Percentiles rank a stretch among this genome's conserved stretches.
Evolutionary conservation across 1,140 invertebrate genomes (phyloP).

Genomic region (Drosophila sproati): DNA sequence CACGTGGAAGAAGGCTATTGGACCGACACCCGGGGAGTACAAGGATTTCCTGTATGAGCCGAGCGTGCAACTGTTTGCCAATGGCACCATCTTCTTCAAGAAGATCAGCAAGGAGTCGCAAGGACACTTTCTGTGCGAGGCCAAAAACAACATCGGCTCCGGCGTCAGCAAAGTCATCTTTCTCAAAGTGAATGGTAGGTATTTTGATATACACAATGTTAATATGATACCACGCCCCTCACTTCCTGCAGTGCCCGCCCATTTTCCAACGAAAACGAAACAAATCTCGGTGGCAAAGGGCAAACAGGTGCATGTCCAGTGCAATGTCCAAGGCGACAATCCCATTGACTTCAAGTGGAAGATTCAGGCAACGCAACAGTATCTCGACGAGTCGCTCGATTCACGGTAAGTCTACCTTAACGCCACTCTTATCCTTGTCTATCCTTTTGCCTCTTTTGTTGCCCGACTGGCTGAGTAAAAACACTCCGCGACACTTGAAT

Average conservation of each 20-base stretch:
- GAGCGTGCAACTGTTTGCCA: constrained; percentile 90
- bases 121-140: constrained; percentile 96
- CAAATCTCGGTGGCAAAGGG: constrained; percentile 90
- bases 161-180: constrained; percentile 95
- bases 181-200: constrained; percentile 93
- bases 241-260: constrained; percentile 89
- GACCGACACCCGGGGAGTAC: constrained; percentile 93
- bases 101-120: constrained; percentile 93
- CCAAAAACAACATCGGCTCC: constrained; percentile 94
- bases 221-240: not conserved
- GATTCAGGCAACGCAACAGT: constrained; percentile 86
- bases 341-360: constrained; percentile 95
- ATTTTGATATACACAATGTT: too few species aligned
- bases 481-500: not conserved
- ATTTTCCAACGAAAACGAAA: constrained; percentile 92
- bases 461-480: constrained; percentile 37
- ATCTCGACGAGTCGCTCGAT: constrained; percentile 89
- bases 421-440: not conserved
- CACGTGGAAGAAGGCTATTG: constrained; percentile 94
- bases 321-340: constrained; percentile 94
- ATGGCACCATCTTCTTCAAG: constrained; percentile 92
- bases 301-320: constrained; percentile 92
- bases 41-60: constrained; percentile 92
- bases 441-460: not conserved
- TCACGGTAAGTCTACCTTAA: constrained; percentile 85